Evolutionary conservation across 2,797 vertebrate species (phyloP), one percentile per base, ranked within the genome.

Genomic region (Acridotheres tristis): DNA sequence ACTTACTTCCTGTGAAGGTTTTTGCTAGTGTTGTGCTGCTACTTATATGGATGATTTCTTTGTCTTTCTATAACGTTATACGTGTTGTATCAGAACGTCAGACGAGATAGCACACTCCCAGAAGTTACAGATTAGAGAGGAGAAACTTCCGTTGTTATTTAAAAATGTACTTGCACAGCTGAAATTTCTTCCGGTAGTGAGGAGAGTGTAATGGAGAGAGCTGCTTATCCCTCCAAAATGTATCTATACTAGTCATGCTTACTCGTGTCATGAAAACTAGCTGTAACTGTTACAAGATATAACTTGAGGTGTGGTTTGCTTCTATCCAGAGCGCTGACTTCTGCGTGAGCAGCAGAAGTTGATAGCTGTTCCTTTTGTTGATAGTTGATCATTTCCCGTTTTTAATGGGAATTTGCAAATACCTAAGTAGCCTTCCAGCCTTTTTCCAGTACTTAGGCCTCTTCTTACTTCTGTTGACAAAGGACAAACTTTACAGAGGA

Each of bases 151-250:
- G 6, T 42, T 42, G 0, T 58, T 38, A 7, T 10, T 85, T 85
- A 45, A 10, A 83, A 71, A 21, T n/a, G 13, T 10, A 20, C 13
- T 80, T 62, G 4, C 9, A 11, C 0, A 0, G 16, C 0, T 4
- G 26, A 75, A 68, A 45, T 62, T 54, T 13, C 22, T 76, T 45
- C 1, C 9, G 8, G 13, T 58, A 22, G 3, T 17, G 38, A 65
- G 18, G 26, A 32, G 2, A 12, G 3, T 22, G 12, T 43, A 15
- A 20, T 14, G 17, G 21, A 63, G 11, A 19, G 19, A 63, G 11
- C 3, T 55, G 30, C 11, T 57, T 66, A 15, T 45, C 40, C 19
- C 11, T 83, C 36, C 3, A 19, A 15, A 59, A 51, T 32, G 3
- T 30, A 30, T 40, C 32, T 42, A 15, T 45, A 15, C 7, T 73